Conservation (phyloP, 2,113 vertebrate species). For the Hipposideros armiger region DNA sequence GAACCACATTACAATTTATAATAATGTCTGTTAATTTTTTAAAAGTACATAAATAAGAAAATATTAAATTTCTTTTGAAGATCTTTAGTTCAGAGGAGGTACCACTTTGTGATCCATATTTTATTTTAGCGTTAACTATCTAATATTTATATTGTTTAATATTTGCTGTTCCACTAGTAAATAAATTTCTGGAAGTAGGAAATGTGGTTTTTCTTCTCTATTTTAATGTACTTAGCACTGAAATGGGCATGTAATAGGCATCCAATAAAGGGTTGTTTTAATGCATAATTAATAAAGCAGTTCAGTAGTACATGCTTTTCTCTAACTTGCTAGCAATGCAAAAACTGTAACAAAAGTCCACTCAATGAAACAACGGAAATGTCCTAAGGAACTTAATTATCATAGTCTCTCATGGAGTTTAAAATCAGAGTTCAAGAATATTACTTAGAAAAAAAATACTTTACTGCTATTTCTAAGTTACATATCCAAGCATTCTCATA, state of each 20-base stretch:
- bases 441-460: constrained; percentile 8
- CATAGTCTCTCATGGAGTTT: neutral
- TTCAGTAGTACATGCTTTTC: neutral
- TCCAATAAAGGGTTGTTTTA: constrained; percentile 46
- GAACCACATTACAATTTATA: constrained; percentile 39
- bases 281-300: constrained; percentile 38
- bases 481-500: neutral
- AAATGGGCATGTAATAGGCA: neutral
- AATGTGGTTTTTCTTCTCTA: constrained; percentile 23
- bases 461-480: constrained; percentile 38
- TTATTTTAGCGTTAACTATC: neutral
- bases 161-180: neutral
- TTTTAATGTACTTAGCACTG: constrained; percentile 7
- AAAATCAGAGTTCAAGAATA: constrained; percentile 27
- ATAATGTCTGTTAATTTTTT: neutral
- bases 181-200: neutral
- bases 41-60: constrained; percentile 1
- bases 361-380: constrained; percentile 11
- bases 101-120: neutral
- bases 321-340: neutral
- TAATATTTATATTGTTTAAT: neutral
- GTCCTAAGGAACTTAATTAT: neutral
- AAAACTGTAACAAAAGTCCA: neutral
- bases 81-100: constrained; percentile 6
- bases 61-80: constrained; percentile 53